A percentile compares a stretch with the other conserved stretches of the same genome.
Evolutionary conservation across 2,797 vertebrate genomes (phyloP).

Genomic region (Sternarchorhynchus goeldii): DNA sequence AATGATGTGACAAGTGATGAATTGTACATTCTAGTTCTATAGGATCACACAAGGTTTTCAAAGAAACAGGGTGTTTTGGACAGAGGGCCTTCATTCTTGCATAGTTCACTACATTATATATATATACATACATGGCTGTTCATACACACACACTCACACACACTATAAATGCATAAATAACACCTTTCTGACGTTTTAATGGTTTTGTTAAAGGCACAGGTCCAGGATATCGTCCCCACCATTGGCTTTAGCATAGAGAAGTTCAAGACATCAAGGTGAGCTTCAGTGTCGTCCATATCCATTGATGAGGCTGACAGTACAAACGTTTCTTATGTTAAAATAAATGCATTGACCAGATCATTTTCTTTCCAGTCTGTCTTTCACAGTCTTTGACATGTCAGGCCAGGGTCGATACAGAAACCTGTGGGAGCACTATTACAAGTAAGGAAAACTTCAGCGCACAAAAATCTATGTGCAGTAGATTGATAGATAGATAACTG

Average conservation of each 20-base stretch:
- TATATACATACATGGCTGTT: too few relatives aligned
- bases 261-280: slow-evolving; percentile 95
- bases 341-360: slow-evolving; percentile 14
- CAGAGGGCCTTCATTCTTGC: too few relatives aligned
- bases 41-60: too few relatives aligned
- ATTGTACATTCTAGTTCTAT: too few relatives aligned
- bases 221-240: slow-evolving; percentile 97
- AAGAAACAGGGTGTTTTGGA: too few relatives aligned
- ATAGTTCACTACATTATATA: too few relatives aligned
- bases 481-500: too few relatives aligned
- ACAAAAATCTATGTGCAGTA: background rate
- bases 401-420: slow-evolving; percentile 98
- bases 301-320: background rate
- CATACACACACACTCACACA: too few relatives aligned
- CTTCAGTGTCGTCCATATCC: background rate
- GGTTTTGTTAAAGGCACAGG: slow-evolving; percentile 83
- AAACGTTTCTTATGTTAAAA: background rate
- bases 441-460: slow-evolving; percentile 78
- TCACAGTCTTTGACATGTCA: slow-evolving; percentile 99
- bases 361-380: slow-evolving; percentile 83
- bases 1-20: too few relatives aligned
- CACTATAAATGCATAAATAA: too few relatives aligned
- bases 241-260: slow-evolving; percentile 99
- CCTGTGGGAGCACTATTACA: slow-evolving; percentile 99
- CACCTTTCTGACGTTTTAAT: background rate